Evolutionary conservation across 2,797 vertebrate genomes (phyloP).

Genomic region (Gymnothorax reevesii): DNA sequence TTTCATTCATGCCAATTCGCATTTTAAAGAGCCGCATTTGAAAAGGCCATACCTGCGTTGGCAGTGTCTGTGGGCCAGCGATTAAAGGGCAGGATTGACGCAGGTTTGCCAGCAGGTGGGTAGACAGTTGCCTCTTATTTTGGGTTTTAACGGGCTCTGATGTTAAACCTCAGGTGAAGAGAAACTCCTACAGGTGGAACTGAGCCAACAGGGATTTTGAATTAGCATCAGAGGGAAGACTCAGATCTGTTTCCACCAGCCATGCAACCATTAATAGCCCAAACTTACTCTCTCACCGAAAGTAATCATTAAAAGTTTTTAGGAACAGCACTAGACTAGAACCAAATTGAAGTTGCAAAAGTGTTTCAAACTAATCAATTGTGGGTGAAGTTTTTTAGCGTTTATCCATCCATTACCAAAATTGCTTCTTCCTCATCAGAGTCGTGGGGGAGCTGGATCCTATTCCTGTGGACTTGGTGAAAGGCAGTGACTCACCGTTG

Average conservation of each 20-base stretch:
- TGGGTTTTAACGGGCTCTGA: conserved; percentile 43
- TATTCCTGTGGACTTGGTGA: no score
- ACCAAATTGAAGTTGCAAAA: no score
- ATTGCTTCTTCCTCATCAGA: no score
- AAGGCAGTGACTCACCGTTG: no score
- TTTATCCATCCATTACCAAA: no score
- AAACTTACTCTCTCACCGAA: no score
- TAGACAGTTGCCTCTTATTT: conserved; percentile 48
- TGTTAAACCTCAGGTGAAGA: conserved; percentile 35
- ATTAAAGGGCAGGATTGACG: conserved; percentile 42
- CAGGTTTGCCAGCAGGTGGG: conserved; percentile 44
- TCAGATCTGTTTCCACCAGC: neutral
- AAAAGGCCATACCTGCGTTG: conserved; percentile 12
- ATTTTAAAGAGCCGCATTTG: no score
- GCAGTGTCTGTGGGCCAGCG: neutral
- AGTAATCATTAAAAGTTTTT: neutral
- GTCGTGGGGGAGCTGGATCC: no score
- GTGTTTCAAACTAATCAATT: no score
- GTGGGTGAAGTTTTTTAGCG: no score
- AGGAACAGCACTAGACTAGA: no score
- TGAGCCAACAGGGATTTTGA: neutral
- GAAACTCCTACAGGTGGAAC: conserved; percentile 37
- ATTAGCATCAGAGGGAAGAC: neutral
- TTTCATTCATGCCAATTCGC: no score
- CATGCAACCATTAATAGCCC: neutral